Percentiles rank a stretch among this genome's conserved stretches.
These are phyloP conservation scores for Tamandua tetradactyla DNA, from an alignment of 2,797 vertebrate genomes.

Conservation along the genomic window DNA sequence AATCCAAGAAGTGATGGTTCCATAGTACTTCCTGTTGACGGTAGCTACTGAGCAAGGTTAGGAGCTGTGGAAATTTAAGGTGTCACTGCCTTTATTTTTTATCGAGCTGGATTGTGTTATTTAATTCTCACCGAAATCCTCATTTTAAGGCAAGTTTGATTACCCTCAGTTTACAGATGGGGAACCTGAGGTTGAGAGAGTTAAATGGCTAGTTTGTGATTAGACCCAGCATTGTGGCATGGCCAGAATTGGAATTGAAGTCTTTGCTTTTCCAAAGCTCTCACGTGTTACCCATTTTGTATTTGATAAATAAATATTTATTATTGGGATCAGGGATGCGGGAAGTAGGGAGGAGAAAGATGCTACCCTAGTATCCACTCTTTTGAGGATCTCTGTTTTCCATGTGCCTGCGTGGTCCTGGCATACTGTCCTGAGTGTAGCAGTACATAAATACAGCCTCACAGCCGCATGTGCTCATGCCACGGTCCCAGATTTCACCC, in stretches of 20 bases:
- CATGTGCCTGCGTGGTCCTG: no score
- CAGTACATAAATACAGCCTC: no score
- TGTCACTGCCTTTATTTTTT: not conserved
- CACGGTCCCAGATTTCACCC: rapidly evolving
- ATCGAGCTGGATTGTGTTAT: not conserved
- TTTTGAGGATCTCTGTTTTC: no score
- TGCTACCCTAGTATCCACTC: no score
- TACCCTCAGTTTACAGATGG: not conserved
- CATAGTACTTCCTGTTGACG: not conserved
- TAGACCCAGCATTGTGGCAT: not conserved
- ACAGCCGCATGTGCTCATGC: no score
- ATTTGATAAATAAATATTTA: no score
- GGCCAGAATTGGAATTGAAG: not conserved
- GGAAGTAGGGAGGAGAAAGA: no score
- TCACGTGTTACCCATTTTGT: no score
- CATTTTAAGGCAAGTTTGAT: not conserved
- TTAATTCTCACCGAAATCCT: not conserved
- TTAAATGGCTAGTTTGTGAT: not conserved
- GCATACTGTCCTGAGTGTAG: rapidly evolving
- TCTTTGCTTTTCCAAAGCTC: not conserved
- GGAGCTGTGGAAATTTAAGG: not conserved
- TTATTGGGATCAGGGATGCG: no score
- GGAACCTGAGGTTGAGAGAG: not conserved
- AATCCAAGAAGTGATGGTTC: not conserved
- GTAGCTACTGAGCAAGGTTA: not conserved